A percentile compares a stretch with the other conserved stretches of the same genome.
Evolutionary conservation across 1,140 invertebrate species (phyloP).

Genomic region (Drosophila baimaii): DNA sequence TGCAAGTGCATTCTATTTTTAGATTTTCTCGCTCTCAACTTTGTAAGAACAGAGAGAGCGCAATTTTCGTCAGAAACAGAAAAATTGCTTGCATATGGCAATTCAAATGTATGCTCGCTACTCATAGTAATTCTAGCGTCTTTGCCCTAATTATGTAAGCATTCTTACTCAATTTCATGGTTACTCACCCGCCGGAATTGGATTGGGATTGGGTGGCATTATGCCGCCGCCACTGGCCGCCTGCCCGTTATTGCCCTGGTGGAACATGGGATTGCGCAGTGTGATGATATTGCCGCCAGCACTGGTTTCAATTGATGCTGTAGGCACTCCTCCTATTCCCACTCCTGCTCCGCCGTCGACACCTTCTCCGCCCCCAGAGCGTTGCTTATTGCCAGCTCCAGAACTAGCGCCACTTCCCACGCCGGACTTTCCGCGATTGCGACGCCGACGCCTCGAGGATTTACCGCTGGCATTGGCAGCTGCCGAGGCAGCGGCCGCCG

Average conservation of each 20-base stretch:
- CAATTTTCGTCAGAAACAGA: too few relatives aligned
- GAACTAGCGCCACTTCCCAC: slow-evolving; percentile 24
- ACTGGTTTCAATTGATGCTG: slow-evolving; percentile 59
- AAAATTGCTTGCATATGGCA: too few relatives aligned
- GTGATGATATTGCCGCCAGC: slow-evolving; percentile 88
- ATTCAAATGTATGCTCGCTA: too few relatives aligned
- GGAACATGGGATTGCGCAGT: slow-evolving; percentile 90
- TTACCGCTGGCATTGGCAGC: slow-evolving; percentile 53
- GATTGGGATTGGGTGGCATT: slow-evolving; percentile 63
- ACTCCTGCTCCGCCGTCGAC: background rate
- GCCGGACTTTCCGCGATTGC: slow-evolving; percentile 86
- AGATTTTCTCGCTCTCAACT: too few relatives aligned
- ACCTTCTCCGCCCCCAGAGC: slow-evolving; percentile 13
- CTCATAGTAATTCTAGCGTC: too few relatives aligned
- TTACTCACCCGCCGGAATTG: slow-evolving; percentile 62
- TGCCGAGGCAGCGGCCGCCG: slow-evolving; percentile 42
- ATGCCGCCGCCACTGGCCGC: slow-evolving; percentile 32
- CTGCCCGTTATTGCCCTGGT: slow-evolving; percentile 74
- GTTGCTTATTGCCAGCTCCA: slow-evolving; percentile 34
- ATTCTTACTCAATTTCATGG: too few relatives aligned
- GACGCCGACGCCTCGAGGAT: slow-evolving; percentile 86
- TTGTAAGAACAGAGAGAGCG: too few relatives aligned
- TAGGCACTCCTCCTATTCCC: slow-evolving; percentile 15
- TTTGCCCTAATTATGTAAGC: too few relatives aligned
- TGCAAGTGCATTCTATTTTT: too few relatives aligned